Base-by-base conservation (phyloP, 2,113 vertebrate genomes). In the Paralichthys olivaceus region DNA sequence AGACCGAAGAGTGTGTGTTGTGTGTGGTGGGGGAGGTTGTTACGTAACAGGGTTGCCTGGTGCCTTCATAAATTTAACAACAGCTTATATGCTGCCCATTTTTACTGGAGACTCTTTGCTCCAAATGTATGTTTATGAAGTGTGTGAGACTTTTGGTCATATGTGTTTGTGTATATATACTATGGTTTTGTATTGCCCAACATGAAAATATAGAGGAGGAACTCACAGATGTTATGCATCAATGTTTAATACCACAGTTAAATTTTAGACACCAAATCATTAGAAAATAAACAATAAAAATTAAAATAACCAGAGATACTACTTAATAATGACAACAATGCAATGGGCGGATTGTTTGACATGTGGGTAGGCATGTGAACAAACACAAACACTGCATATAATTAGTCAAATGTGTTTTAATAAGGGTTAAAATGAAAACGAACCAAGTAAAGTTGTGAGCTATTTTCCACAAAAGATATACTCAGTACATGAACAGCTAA, bases 391-490 rank as follows among this genome's bases (percentile, higher is more conserved):
- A 26, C 28, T 58, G 28, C 1, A 9, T 23, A 23, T 20, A 2
- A 64, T 22, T 57, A 68, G 56, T 68, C 63, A 71, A 15, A 22
- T 55, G 17, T 55, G 43, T 25, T 62, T 60, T 54, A 54, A 28
- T 34, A 11, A 34, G 19, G 4, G 37, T 62, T 65, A 14, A 53
- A 23, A 45, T n/a, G 7, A 5, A 40, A 68, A 53, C 19, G 1
- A 4, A 22, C 2, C 5, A 25, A 43, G 65, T 40, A 22, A 63
- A 60, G 32, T 22, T 11, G 15, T 37, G 7, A 69, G 28, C 60
- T 26, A 2, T 59, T 63, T 23, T 40, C 53, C 32, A 54, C 49
- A 55, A 56, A 75, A 51, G 0, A 29, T 19, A 47, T 40, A 28
- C 12, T 72, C 14, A 56, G 23, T 55, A 8, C 34, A 19, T 5